phyloP scores from a whole-genome alignment of 1,140 invertebrate species.

The Rhynchophorus ferrugineus region DNA sequence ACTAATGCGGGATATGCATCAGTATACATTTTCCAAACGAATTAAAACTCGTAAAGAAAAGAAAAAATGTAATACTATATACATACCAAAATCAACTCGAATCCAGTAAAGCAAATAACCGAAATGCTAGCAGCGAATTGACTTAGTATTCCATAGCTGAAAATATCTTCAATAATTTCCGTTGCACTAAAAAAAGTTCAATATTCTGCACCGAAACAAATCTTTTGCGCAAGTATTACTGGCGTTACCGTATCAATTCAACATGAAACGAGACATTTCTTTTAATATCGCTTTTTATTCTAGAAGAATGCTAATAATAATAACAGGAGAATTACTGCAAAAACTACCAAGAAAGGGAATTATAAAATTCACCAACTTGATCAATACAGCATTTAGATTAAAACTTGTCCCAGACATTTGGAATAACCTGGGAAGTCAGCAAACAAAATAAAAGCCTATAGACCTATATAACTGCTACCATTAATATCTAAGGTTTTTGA shows the following conservation, averaged over 20 bases:
- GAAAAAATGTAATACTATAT: not conserved
- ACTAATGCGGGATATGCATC: too few species aligned
- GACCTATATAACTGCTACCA: too few species aligned
- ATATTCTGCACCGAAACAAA: conserved; percentile 1
- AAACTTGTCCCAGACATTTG: too few species aligned
- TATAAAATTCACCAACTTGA: too few species aligned
- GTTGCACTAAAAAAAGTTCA: conserved; percentile 8
- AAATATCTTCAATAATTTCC: conserved; percentile 20
- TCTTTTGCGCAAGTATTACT: conserved; percentile 7
- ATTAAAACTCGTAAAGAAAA: too few species aligned
- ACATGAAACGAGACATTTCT: conserved; percentile 1
- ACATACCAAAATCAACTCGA: conserved; percentile 27
- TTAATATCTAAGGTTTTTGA: too few species aligned
- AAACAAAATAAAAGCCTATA: too few species aligned
- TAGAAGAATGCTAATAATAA: conserved; percentile 4
- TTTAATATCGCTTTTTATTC: conserved; percentile 9
- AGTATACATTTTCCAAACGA: too few species aligned
- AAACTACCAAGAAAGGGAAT: too few species aligned
- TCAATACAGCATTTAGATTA: too few species aligned
- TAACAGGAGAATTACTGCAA: too few species aligned
- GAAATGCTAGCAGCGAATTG: conserved; percentile 29
- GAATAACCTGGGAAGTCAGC: too few species aligned
- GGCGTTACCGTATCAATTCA: conserved; percentile 6
- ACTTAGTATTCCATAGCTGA: conserved; percentile 25
- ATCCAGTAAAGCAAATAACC: conserved; percentile 30